These are phyloP conservation scores for Dioctria linearis DNA, from an alignment of 2,888 invertebrate species.

Conservation along the genomic window DNA sequence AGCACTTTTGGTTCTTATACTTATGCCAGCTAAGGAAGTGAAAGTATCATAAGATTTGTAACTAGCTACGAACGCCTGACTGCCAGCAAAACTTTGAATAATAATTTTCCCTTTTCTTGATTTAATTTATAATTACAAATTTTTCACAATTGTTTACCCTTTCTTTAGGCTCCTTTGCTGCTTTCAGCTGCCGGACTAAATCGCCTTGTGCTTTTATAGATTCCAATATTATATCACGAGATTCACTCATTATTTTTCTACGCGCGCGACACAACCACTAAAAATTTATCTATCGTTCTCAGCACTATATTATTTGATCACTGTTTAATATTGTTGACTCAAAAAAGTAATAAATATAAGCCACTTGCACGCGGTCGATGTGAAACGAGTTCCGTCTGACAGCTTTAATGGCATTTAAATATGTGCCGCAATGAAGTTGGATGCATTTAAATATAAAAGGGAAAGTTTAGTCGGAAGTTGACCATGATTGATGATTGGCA, in stretches of 20 bases:
- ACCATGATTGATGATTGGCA: too few species aligned
- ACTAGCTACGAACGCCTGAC: not conserved
- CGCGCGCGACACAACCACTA: slow-evolving; percentile 18
- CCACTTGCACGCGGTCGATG: slow-evolving; percentile 43
- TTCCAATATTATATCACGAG: slow-evolving; percentile 73
- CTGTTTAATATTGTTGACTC: slow-evolving; percentile 11
- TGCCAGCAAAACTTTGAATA: slow-evolving; percentile 15
- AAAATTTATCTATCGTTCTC: not conserved
- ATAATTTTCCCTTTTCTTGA: not conserved
- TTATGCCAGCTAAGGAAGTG: slow-evolving; percentile 16
- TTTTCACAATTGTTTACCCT: slow-evolving; percentile 74
- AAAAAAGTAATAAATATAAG: slow-evolving; percentile 14
- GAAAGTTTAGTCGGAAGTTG: too few species aligned
- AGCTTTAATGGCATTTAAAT: slow-evolving; percentile 5
- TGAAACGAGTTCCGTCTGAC: slow-evolving; percentile 33
- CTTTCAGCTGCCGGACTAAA: slow-evolving; percentile 85
- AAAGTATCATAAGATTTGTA: slow-evolving; percentile 19
- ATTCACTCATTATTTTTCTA: slow-evolving; percentile 70
- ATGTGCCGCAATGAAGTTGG: not conserved
- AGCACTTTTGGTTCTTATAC: slow-evolving; percentile 13
- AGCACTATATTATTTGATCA: not conserved
- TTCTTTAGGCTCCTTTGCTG: slow-evolving; percentile 82
- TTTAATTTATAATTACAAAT: not conserved
- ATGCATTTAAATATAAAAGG: not conserved
- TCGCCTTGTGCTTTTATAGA: slow-evolving; percentile 84